Base-by-base conservation (phyloP, 2,113 vertebrate genomes). In the Crocuta crocuta region DNA sequence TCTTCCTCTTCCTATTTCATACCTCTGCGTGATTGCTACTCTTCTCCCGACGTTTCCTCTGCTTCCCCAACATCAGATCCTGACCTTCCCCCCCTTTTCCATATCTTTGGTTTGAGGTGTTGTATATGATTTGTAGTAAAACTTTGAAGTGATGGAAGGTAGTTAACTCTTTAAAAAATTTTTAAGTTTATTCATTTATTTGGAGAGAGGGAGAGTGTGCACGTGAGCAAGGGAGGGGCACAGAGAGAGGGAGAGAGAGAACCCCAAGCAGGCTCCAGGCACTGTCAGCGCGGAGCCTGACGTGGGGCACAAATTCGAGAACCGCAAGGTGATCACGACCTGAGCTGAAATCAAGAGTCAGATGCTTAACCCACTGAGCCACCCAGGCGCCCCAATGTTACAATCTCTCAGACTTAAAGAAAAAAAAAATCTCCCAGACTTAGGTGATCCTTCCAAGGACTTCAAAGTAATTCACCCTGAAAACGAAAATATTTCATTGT, bases 391-490 rank as follows among this genome's bases (percentile, higher is more conserved):
- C 58, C 58, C 21, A 61, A 23, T 61, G 58, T 23, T 61, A 61
- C 21, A 61, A 23, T 23, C 58, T 21, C 58, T 61, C 58, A 7
- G 58, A 61, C 58, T 61, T 61, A 61, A 61, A 61, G 23, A 61
- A 61, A 61, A 61, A 61, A 61, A 8, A 23, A 83, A 58, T 94
- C 61, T 73, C 15, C 63, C 39, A 92, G 65, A 92, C 35, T 61
- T 70, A 26, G 2, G n/a, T 63, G 74, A 86, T 90, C 76, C 58
- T 89, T 82, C 35, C 10, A 96, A 87, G 43, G 50, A 90, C 28
- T 86, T 93, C n/a, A 65, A 82, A 79, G 89, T 61, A 66, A 82
- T 87, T 91, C 33, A 79, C 39, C 33, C 87, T 71, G 78, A 96
- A 93, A 97, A 66, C 24, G 23, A 90, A 78, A 71, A 45, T 73